Percentiles rank a stretch among this genome's conserved stretches.
These are phyloP conservation scores for Protophormia terraenovae DNA, from an alignment of 2,888 invertebrate genomes.

Conservation along the genomic window DNA sequence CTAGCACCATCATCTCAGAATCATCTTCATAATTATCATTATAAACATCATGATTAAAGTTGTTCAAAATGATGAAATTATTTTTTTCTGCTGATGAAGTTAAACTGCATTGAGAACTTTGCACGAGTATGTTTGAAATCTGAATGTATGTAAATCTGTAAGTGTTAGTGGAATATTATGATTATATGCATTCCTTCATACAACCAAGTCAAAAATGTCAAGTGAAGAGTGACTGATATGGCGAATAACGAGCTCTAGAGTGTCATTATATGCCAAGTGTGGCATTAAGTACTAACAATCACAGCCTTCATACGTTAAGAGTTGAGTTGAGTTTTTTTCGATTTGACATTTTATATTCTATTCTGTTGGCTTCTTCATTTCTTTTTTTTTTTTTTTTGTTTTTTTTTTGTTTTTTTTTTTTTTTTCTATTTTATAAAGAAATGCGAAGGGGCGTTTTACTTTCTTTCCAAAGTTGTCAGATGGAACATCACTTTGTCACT, in stretches of 20 bases:
- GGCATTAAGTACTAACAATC: conserved; percentile 69
- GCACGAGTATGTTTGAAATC: neutral
- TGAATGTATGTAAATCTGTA: conserved; percentile 3
- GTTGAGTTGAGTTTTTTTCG: conserved; percentile 18
- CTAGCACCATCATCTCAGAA: neutral
- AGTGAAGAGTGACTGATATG: conserved; percentile 80
- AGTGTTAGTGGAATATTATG: conserved; percentile 23
- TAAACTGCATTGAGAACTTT: conserved; percentile 31
- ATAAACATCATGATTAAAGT: conserved; percentile 35
- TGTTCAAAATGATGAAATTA: conserved; percentile 21
- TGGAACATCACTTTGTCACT: conserved; percentile 39
- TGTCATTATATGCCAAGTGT: conserved; percentile 71
- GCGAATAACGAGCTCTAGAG: conserved; percentile 77
- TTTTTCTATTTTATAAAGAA: neutral
- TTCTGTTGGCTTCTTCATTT: conserved; percentile 27
- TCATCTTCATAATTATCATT: conserved; percentile 31
- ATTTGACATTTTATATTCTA: conserved; percentile 33
- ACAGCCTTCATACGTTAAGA: conserved; percentile 51
- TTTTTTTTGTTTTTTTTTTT: conserved; percentile 16
- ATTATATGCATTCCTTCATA: conserved; percentile 40
- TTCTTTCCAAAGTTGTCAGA: neutral
- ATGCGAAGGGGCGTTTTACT: conserved; percentile 45
- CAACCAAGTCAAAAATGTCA: conserved; percentile 76
- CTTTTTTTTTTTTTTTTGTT: neutral
- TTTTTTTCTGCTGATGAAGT: conserved; percentile 9